Base-by-base conservation (phyloP, 1,140 invertebrate genomes). In the Leptinotarsa texana region DNA sequence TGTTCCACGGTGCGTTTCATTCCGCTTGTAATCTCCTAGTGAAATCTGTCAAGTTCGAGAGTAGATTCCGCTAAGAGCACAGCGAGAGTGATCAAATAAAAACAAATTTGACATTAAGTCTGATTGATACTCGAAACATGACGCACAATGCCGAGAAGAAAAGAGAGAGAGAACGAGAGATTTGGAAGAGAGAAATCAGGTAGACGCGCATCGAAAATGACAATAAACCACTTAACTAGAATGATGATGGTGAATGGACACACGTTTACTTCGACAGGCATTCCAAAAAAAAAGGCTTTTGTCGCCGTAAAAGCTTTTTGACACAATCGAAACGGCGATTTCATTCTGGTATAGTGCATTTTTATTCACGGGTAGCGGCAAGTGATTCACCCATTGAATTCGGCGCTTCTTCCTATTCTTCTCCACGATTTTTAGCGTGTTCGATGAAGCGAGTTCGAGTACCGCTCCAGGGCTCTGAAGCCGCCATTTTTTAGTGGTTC, bases 301-400 rank as follows among this genome's bases (percentile, higher is more conserved):
- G 83, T 84, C 82, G 81, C 80, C 74, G 82, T 84, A 83, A 84
- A 83, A 84, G 83, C 83, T 84, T 84, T 84, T 83, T 84, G 83
- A 84, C 83, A 82, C 82, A 83, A 80, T 80, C 81, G 74, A 76
- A 42, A 78, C 76, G 77, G 75, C 81, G 80, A 82, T 82, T 79
- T 82, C 76, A 70, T 66, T 76, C 77, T 72, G 69, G 74, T 67
- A 49, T 80, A 78, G 74, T 76, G 74, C 72, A 76, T 68, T 68
- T 77, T 79, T 82, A 79, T 81, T 82, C 81, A 83, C 75, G 72
- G 67, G 79, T 69, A 77, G 78, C 81, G 82, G 78, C 79, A 75
- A 82, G 68, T 77, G 78, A 79, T 80, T 80, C 79, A 78, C 77
- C 75, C 78, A 82, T 83, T 81, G 80, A 82, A 83, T 79, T 82